Base-by-base conservation (phyloP, 2,888 invertebrate species). In the Drosophila mettleri region DNA sequence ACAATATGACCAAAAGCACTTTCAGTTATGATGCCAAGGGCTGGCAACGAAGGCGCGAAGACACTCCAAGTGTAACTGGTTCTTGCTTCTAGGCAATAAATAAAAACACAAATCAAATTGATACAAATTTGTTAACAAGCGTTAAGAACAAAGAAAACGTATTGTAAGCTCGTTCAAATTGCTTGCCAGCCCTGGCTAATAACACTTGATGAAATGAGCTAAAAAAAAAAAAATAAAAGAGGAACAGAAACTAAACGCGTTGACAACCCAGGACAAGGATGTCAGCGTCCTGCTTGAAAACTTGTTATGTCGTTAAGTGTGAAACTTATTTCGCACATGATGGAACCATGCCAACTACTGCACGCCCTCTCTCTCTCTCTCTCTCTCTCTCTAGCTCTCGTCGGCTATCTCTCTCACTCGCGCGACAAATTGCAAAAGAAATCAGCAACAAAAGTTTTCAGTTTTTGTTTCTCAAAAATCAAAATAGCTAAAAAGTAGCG, bases 231-330 rank as follows among this genome's bases (percentile, higher is more conserved):
- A 9, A 3, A 16, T 12, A 12, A 29, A 7, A n/a, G n/a, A n/a
- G n/a, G 12, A 29, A 31, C 29, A 18, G 29, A 18, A 49, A 49
- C 33, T 61, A 54, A 70, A 65, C 48, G 61, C 64, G 78, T 54
- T 74, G 86, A 76, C 83, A 85, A 54, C 70, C 76, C 78, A 72
- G 88, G 72, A 79, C 81, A 57, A 65, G 68, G 71, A 69, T 69
- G 69, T 61, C 68, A 69, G 39, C 45, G 46, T 18, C 63, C 20
- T 63, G 43, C 70, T 66, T 65, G 29, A 86, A 83, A 86, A 86
- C 87, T 86, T 86, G 85, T 86, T 88, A 88, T 86, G 89, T 86
- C 85, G 85, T 86, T 86, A 86, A 86, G 89, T 86, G 85, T 87
- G 82, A 86, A 86, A 86, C 85, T 86, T 86, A 87, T 86, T 88